A percentile compares a stretch with the other conserved stretches of the same genome.
phyloP scores from a whole-genome alignment of 2,888 invertebrate genomes.

The Thereva unica region DNA sequence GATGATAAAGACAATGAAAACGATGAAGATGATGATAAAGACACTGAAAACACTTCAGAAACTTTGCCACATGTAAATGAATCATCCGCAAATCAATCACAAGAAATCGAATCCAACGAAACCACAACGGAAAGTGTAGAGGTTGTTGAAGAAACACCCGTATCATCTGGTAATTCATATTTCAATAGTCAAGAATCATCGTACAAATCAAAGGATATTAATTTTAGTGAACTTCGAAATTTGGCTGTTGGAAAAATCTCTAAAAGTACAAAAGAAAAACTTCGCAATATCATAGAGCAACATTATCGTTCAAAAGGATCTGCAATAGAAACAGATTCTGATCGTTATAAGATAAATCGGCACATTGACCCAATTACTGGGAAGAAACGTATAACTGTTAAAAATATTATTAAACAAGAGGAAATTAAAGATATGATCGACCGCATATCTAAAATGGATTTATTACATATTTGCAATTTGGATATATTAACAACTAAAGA shows the following conservation, averaged over 20 bases:
- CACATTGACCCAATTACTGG: constrained; percentile 35
- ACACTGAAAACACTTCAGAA: too few relatives aligned
- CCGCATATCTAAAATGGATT: constrained; percentile 58
- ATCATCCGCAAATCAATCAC: too few relatives aligned
- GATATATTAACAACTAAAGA: constrained; percentile 60
- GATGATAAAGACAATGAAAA: neutral
- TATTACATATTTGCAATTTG: constrained; percentile 59
- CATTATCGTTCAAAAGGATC: constrained; percentile 53
- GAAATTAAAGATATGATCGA: constrained; percentile 59
- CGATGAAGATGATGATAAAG: neutral
- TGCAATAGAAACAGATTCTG: constrained; percentile 48
- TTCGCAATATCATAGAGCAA: constrained; percentile 52
- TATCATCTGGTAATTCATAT: constrained; percentile 33
- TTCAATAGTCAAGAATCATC: constrained; percentile 14
- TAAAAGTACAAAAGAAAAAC: constrained; percentile 52
- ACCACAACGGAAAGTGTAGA: too few relatives aligned
- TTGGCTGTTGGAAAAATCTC: constrained; percentile 52
- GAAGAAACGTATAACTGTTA: constrained; percentile 49
- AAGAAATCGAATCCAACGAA: too few relatives aligned
- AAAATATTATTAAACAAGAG: constrained; percentile 56
- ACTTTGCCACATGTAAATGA: too few relatives aligned
- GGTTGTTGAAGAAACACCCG: constrained; percentile 18
- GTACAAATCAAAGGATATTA: constrained; percentile 50
- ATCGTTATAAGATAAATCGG: neutral
- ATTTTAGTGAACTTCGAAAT: constrained; percentile 53